Evolutionary conservation across 2,797 vertebrate species (phyloP).

Genomic region (Limosa lapponica): DNA sequence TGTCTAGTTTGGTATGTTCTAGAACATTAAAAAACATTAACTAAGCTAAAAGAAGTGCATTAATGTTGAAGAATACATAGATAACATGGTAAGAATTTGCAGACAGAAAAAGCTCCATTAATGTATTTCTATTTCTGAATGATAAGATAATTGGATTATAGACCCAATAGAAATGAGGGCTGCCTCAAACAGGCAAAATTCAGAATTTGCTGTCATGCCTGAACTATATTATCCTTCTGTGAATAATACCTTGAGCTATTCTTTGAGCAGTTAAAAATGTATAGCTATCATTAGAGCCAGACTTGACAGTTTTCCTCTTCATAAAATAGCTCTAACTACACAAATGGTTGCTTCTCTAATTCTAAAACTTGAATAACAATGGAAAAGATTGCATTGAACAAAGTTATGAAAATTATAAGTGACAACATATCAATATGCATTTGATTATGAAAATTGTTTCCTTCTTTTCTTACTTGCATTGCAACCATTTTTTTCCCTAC

Average conservation of each 20-base stretch:
- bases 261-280: constrained; percentile 32
- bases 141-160: not conserved
- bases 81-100: not conserved
- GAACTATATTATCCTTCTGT: not conserved
- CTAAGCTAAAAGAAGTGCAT: not conserved
- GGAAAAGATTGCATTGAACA: not conserved
- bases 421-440: not conserved
- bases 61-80: not conserved
- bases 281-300: constrained; percentile 11
- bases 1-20: not conserved
- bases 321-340: not conserved
- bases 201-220: not conserved
- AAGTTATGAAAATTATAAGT: not conserved
- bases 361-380: not conserved
- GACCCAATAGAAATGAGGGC: not conserved
- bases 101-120: not conserved
- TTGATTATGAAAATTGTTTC: not conserved
- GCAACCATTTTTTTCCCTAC: not conserved
- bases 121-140: not conserved
- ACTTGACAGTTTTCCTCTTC: not conserved
- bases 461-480: not conserved
- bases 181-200: not conserved
- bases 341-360: not conserved
- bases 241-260: constrained; percentile 16
- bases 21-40: not conserved